Percentiles rank a stretch among this genome's conserved stretches.
Evolutionary conservation across 2,113 vertebrate genomes (phyloP).

Genomic region (Numenius arquata): DNA sequence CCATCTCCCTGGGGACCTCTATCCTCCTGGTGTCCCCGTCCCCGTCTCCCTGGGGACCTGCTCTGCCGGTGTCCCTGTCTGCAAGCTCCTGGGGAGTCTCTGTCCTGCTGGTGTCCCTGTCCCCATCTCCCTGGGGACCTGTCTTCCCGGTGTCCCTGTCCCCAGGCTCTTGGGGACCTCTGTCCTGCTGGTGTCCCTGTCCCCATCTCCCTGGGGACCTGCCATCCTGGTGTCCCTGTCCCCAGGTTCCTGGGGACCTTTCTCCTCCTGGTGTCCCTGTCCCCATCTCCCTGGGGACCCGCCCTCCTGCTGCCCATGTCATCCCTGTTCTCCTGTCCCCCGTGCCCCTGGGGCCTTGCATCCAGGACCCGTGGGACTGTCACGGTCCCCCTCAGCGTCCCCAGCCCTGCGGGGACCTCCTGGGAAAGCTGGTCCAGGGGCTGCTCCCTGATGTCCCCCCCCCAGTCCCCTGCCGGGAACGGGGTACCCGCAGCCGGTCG

Average conservation of each 20-base stretch:
- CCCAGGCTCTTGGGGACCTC: no score
- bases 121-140: background rate
- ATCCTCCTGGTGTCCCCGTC: background rate
- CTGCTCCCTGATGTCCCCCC: background rate
- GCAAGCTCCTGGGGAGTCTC: no score
- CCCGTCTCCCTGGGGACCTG: background rate
- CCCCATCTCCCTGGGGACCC: background rate
- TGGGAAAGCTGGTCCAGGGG: background rate
- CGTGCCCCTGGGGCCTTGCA: fast-evolving
- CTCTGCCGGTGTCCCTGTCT: background rate
- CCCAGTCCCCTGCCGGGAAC: background rate
- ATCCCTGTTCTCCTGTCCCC: background rate
- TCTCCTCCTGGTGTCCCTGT: background rate
- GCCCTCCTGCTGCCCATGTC: background rate
- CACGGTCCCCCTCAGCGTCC: background rate
- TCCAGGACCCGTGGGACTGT: background rate
- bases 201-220: background rate
- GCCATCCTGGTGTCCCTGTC: background rate
- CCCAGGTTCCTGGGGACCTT: background rate
- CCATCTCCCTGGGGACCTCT: background rate
- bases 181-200: background rate
- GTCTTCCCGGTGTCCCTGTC: background rate
- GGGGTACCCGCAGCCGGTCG: fast-evolving
- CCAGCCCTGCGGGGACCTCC: background rate
- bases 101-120: background rate